Base-by-base conservation (phyloP, 2,888 invertebrate genomes). In the Corbicula japonica region DNA sequence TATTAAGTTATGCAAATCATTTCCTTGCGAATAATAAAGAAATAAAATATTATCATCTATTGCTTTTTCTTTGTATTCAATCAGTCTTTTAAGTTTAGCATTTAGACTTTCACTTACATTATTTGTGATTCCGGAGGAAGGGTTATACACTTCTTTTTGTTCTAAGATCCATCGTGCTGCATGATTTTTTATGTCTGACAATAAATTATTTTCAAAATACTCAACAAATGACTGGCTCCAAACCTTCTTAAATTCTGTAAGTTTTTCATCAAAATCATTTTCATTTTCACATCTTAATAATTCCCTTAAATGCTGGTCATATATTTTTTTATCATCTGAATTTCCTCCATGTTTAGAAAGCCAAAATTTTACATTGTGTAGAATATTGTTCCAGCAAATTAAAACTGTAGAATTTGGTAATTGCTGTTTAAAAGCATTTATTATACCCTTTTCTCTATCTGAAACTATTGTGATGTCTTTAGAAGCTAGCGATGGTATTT, bases 321-420 rank as follows among this genome's bases (percentile, higher is more conserved):
- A 77, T 26, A 41, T 62, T 30, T 32, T 60, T 30, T 23, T 62
- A 26, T 62, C 62, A 44, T 62, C 30, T 18, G 44, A 15, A 2
- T 23, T 18, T 15, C 62, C 62, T 4, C 46, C 46, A 30, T 77
- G 72, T n/a, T 69, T 77, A 12, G 28, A 35, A 4, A 73, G n/a
- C 77, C 72, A 68, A 34, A 72, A 73, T 52, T 77, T 72, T 54
- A 77, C 26, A 23, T 72, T 68, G 21, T 35, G 61, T 30, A 77
- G 44, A 34, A 77, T 72, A 28, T 77, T 72, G 44, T 72, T 77
- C 77, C 77, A 77, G 28, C 77, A 68, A 2, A 77, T 38, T 1
- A 77, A 34, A 5, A 72, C 44, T n/a, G 46, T 32, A 12, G 50
- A 8, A 50, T 65, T 54, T 28, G 32, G 44, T 46, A 78, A 50